Base-by-base conservation (phyloP, 2,888 invertebrate genomes). In the Pandemis cinnamomeana region DNA sequence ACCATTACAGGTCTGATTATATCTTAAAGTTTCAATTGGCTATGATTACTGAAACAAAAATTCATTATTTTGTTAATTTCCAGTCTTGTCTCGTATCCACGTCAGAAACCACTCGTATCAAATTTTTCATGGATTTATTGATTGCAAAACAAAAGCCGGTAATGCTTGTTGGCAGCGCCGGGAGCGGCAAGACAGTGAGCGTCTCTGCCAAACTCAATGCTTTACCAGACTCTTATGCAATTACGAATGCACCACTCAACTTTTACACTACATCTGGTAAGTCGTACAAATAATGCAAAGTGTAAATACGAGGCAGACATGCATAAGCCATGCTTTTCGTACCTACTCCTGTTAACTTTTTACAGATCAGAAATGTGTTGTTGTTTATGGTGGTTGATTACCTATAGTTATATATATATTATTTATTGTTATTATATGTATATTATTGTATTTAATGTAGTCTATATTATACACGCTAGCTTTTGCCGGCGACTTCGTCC, bases 161-260 rank as follows among this genome's bases (percentile, higher is more conserved):
- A 4, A 98, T 99, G 99, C 89, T 99, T 76, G 97, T 99, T 2
- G 99, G 98, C 1, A 95, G 96, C 27, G 97, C 98, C 0, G 99
- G 99, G 4, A 97, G 97, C 75, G 99, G 99, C 7, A 99, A 99
- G 92, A 97, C 98, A 67, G 98, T 99, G 15, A 95, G 98, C 66
- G 96, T 99, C 75, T 96, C 96, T 55, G 98, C 98, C 75, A 98
- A 98, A 85, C 94, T 99, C 13, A 95, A 95, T 76, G 90, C 95
- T 0, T 87, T 99, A 46, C 94, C 97, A 0, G 97, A 97, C 6
- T 96, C 96, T 60, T 99, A 96, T 87, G 96, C 97, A 42, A 95
- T 98, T 7, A 96, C 97, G 8, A 98, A 98, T 89, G 98, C 98
- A 13, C 98, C 99, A 0, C 97, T 99, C 86, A 99, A 99, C 92